These are phyloP conservation scores for Pseudochirops corinnae DNA, from an alignment of 2,797 vertebrate species.

Conservation along the genomic window DNA sequence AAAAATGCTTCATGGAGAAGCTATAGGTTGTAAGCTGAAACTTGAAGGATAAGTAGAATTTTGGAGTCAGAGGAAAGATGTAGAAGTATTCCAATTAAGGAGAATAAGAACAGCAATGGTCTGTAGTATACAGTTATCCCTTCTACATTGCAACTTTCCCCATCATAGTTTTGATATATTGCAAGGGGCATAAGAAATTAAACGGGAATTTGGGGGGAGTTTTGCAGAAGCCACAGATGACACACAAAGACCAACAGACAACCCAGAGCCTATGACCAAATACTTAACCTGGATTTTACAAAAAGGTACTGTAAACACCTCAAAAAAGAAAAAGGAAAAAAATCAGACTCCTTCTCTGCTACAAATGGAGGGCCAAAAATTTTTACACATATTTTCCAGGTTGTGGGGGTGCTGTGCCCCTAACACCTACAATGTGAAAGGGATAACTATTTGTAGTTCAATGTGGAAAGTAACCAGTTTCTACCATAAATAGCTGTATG, in stretches of 20 bases:
- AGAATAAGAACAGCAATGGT: slow-evolving; percentile 23
- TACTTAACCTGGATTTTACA: not conserved
- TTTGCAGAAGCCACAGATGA: not conserved
- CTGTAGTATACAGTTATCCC: not conserved
- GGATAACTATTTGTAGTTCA: slow-evolving; percentile 51
- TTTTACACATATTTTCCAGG: not conserved
- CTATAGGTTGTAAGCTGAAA: slow-evolving; percentile 8
- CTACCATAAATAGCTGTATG: not conserved
- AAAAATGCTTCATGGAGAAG: not conserved
- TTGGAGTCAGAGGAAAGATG: slow-evolving; percentile 6
- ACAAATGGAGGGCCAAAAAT: not conserved
- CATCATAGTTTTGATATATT: not conserved
- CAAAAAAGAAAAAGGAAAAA: not conserved
- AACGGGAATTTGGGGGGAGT: not conserved
- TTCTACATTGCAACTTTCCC: not conserved
- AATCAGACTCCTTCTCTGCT: not conserved
- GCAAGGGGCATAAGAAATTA: not conserved
- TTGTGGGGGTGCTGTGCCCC: not conserved
- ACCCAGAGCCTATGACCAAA: not conserved
- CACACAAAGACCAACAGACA: not conserved
- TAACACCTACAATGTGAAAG: not conserved
- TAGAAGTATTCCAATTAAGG: not conserved
- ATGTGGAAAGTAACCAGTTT: not conserved
- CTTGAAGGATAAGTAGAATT: slow-evolving; percentile 6
- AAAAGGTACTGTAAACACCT: not conserved